Conservation (phyloP, 2,888 invertebrate genomes). For the Cyclophora albipunctata region DNA sequence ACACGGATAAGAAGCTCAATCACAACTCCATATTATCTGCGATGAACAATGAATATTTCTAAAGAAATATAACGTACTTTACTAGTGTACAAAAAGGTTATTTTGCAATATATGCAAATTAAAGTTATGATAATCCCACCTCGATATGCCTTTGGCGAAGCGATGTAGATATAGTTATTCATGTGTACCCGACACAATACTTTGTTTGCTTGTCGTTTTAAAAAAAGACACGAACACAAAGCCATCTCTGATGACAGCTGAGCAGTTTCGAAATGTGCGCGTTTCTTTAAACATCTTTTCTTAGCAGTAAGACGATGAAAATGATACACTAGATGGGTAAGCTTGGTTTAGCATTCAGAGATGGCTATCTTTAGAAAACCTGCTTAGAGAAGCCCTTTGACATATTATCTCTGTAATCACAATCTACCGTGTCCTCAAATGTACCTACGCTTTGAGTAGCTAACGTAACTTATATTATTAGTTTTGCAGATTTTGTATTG, state of each 20-base stretch:
- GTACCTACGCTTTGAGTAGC: too few relatives aligned
- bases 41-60: too few relatives aligned
- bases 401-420: slow-evolving; percentile 5
- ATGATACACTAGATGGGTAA: too few relatives aligned
- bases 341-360: neutral
- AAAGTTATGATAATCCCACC: slow-evolving; percentile 50
- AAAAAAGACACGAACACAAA: slow-evolving; percentile 46
- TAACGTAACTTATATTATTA: too few relatives aligned
- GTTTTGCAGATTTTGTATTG: too few relatives aligned
- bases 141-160: slow-evolving; percentile 47
- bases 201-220: slow-evolving; percentile 66
- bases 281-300: neutral
- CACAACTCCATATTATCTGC: too few relatives aligned
- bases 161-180: slow-evolving; percentile 57
- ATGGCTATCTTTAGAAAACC: slow-evolving; percentile 10
- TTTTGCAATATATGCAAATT: slow-evolving; percentile 49
- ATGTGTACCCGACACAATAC: slow-evolving; percentile 55
- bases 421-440: too few relatives aligned
- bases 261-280: slow-evolving; percentile 16
- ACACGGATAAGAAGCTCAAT: slow-evolving; percentile 24
- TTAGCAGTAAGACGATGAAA: too few relatives aligned
- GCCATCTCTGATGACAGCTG: slow-evolving; percentile 57
- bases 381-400: slow-evolving; percentile 8
- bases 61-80: too few relatives aligned
- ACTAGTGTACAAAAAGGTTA: neutral